Base-by-base conservation (phyloP, 2,113 vertebrate species). In the Lates calcarifer region DNA sequence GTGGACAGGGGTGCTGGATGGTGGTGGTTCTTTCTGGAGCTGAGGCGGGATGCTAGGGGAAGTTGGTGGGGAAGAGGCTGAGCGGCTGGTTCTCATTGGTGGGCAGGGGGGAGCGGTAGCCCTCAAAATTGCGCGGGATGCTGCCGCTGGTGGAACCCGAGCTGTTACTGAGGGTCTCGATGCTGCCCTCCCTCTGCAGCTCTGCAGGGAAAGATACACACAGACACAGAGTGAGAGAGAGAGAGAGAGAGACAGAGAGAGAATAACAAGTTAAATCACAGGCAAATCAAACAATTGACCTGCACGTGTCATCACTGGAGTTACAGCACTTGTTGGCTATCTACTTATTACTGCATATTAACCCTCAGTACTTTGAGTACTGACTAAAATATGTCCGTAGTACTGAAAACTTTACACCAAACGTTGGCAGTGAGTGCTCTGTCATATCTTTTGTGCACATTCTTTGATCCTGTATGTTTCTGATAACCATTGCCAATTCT, bases 141-240 rank as follows among this genome's bases (percentile, higher is more conserved):
- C 97, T 99, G 92, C 98, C 98, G 9, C 97, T 99, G 91, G 98
- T 99, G 88, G 98, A 99, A 0, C 97, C 98, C 0, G 98, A 99
- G 93, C 98, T 99, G 96, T 99, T 99, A 90, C 98, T 99, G 85
- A 99, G 96, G 2, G 98, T 99, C 95, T 99, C 98, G 79, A 99
- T 99, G 95, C 98, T 99, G 93, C 98, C 98, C 93, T 99, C 98
- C 92, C 97, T 96, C 95, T 99, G 98, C 81, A 99, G 97, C 93
- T 99, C 98, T 98, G 94, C 28, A 53, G 77, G 69, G 56, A 45
- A 17, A 66, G 56, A 81, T 1, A 82, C n/a, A 81, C 5, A 20
- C 1, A 47, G 18, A 39, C 14, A 0, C 6, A 72, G 4, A 55
- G 17, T 58, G 1, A 9, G 28, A 41, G n/a, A 65, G 17, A 56